Conservation (phyloP, 2,113 vertebrate species). For the Crocuta crocuta region DNA sequence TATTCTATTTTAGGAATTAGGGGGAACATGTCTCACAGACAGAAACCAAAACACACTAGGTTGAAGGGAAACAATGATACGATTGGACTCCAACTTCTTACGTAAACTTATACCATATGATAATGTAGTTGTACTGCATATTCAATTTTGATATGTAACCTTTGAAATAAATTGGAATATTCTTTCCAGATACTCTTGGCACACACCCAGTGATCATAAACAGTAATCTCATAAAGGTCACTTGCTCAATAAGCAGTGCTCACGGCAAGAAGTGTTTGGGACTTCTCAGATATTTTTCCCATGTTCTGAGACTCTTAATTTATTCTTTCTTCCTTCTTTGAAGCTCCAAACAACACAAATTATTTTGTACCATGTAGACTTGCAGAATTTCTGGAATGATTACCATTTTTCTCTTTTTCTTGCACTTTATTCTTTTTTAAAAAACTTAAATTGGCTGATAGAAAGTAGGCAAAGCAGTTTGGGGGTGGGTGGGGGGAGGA, state of each 20-base stretch:
- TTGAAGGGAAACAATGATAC: conserved; percentile 69
- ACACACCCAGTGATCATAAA: conserved; percentile 86
- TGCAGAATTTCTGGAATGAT: not conserved
- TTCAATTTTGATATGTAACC: conserved; percentile 90
- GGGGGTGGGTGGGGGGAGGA: not conserved
- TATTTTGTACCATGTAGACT: conserved; percentile 11
- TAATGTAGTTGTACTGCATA: conserved; percentile 86
- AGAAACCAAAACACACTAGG: conserved; percentile 65
- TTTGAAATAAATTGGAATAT: conserved; percentile 92
- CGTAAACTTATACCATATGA: conserved; percentile 82
- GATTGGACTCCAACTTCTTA: conserved; percentile 76
- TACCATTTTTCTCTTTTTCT: conserved; percentile 50
- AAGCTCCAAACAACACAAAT: conserved; percentile 53
- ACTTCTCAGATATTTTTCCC: conserved; percentile 64
- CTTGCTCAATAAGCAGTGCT: conserved; percentile 79
- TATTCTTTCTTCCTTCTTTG: conserved; percentile 67
- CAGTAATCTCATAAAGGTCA: conserved; percentile 90
- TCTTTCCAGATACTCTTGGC: conserved; percentile 82
- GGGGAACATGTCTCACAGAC: conserved; percentile 45
- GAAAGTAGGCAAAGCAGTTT: not conserved
- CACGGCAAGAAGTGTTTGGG: conserved; percentile 71
- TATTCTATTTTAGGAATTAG: conserved; percentile 75
- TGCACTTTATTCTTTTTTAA: not conserved
- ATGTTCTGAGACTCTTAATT: conserved; percentile 67
- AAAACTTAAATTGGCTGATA: conserved; percentile 2